These are phyloP conservation scores for Kobus ellipsiprymnus DNA, from an alignment of 2,113 vertebrate species.

Conservation along the genomic window DNA sequence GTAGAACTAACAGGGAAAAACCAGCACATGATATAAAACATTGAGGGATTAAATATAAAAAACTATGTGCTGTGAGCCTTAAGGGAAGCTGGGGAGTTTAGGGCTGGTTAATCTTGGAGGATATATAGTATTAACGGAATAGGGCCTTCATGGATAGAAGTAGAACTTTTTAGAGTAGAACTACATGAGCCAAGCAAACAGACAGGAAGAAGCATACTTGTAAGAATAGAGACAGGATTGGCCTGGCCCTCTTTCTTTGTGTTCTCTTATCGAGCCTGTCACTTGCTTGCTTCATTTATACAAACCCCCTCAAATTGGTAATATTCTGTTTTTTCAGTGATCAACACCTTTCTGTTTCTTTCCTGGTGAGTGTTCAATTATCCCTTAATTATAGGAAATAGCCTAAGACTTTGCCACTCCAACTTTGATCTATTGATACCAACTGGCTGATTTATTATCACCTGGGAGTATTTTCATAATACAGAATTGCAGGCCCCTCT, in stretches of 20 bases:
- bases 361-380: not conserved
- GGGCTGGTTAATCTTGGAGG: not conserved
- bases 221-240: not conserved
- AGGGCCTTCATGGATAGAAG: not conserved
- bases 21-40: not conserved
- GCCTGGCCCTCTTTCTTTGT: not conserved
- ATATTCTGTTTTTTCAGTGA: not conserved
- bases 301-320: not conserved
- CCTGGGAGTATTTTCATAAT: not conserved
- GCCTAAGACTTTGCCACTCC: not conserved
- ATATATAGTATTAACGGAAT: not conserved
- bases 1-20: not conserved
- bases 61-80: not conserved
- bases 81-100: not conserved
- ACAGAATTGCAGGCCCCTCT: not conserved
- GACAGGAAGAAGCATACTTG: not conserved
- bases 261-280: not conserved
- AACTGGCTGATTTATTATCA: not conserved
- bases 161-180: slow-evolving; percentile 20
- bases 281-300: not conserved
- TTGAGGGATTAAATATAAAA: not conserved
- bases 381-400: not conserved
- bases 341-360: not conserved
- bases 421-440: not conserved
- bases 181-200: not conserved